Evolutionary conservation across 2,797 vertebrate species (phyloP).

Genomic region (Protonibea diacanthus): DNA sequence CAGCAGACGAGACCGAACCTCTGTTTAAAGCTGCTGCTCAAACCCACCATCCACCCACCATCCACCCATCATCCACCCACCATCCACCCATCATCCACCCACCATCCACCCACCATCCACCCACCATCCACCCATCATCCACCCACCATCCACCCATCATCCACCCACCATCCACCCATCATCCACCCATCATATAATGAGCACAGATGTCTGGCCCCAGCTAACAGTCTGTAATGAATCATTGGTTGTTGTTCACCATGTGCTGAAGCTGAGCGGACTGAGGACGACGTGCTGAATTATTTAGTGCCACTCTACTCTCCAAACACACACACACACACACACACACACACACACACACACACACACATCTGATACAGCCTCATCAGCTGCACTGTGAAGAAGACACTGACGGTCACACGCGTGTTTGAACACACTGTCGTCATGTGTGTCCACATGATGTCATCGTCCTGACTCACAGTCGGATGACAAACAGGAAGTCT

Average conservation of each 20-base stretch:
- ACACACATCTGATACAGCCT: slow-evolving; percentile 29
- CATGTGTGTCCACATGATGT: slow-evolving; percentile 55
- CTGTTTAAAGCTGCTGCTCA: no score
- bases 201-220: neutral
- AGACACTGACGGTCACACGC: neutral
- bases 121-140: no score
- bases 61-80: no score
- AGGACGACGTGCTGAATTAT: slow-evolving; percentile 76
- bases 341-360: slow-evolving; percentile 35
- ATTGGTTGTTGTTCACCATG: slow-evolving; percentile 43
- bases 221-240: slow-evolving; percentile 17
- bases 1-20: neutral
- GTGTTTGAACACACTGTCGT: neutral
- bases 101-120: no score
- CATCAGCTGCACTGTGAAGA: slow-evolving; percentile 1
- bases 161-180: no score
- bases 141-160: slow-evolving; percentile 15
- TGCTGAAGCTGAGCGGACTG: slow-evolving; percentile 45
- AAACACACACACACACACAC: slow-evolving; percentile 37
- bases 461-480: slow-evolving; percentile 67
- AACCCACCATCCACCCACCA: no score
- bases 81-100: no score
- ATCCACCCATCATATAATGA: no score
- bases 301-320: slow-evolving; percentile 73
- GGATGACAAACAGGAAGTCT: slow-evolving; percentile 72